Evolutionary conservation across 2,113 vertebrate species (phyloP).

Genomic region (Pseudopipra pipra): DNA sequence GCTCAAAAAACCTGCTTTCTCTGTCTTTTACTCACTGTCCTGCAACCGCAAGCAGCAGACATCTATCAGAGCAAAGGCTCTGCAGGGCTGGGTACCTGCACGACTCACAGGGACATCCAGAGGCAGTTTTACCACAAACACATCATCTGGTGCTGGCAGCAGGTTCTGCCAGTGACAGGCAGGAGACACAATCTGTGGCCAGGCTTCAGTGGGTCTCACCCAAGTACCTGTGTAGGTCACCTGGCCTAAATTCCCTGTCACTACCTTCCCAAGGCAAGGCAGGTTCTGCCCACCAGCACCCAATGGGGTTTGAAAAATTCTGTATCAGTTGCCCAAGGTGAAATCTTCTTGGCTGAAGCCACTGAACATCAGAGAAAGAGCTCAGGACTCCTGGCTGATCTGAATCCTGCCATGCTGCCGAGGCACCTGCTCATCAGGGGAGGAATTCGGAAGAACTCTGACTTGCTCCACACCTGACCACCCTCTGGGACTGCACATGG

Average conservation of each 20-base stretch:
- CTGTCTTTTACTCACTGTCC: not conserved
- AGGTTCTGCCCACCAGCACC: not conserved
- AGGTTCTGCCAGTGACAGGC: no score
- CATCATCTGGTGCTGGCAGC: not conserved
- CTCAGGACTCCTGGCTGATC: fast-evolving
- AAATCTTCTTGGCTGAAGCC: not conserved
- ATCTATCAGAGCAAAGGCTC: not conserved
- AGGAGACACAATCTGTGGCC: not conserved
- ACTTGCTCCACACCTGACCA: not conserved
- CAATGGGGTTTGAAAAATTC: not conserved
- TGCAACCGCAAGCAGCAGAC: not conserved
- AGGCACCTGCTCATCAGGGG: no score
- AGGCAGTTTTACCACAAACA: fast-evolving
- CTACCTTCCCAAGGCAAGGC: not conserved
- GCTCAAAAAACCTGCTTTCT: not conserved
- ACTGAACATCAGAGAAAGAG: not conserved
- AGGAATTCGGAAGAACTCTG: not conserved
- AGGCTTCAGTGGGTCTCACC: not conserved
- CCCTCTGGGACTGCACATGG: fast-evolving
- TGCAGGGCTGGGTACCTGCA: not conserved
- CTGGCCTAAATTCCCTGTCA: not conserved
- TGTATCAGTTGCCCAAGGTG: not conserved
- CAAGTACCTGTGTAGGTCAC: no score
- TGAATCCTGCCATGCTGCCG: no score
- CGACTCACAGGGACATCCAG: fast-evolving